These are phyloP conservation scores for Pachypsylla venusta DNA, from an alignment of 1,140 invertebrate genomes.

Conservation along the genomic window DNA sequence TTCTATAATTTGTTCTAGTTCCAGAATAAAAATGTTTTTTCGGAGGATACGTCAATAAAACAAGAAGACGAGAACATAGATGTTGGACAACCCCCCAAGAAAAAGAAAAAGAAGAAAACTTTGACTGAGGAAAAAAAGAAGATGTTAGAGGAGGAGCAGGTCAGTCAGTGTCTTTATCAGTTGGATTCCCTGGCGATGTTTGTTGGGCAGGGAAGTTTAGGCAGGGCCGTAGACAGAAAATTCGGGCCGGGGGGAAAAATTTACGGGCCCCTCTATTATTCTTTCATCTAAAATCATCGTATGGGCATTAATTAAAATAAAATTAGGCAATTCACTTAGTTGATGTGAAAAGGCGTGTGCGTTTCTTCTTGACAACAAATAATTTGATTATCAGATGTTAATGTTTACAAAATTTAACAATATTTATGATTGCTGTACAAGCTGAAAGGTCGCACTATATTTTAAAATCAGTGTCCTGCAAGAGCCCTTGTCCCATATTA, in stretches of 20 bases:
- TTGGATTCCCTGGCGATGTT: not conserved
- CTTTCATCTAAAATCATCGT: not conserved
- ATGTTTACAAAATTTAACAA: too few species aligned
- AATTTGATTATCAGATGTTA: too few species aligned
- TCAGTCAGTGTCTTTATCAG: too few species aligned
- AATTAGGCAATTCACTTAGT: too few species aligned
- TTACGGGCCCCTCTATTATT: not conserved
- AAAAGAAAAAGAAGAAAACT: constrained; percentile 1
- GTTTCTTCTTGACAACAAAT: too few species aligned
- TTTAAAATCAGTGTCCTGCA: too few species aligned
- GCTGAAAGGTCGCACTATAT: too few species aligned
- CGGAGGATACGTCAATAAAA: not conserved
- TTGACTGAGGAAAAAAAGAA: not conserved
- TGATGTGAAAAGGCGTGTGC: too few species aligned
- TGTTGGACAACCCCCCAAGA: not conserved
- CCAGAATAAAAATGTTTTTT: not conserved
- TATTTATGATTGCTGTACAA: too few species aligned
- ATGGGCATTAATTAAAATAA: too few species aligned
- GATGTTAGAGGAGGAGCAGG: not conserved
- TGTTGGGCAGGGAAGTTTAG: not conserved
- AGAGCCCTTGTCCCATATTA: too few species aligned
- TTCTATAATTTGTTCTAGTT: not conserved
- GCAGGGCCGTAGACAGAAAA: not conserved
- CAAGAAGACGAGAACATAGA: not conserved
- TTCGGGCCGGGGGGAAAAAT: not conserved